Conservation (phyloP, 2,797 vertebrate genomes). For the Adelosebastes latens region DNA sequence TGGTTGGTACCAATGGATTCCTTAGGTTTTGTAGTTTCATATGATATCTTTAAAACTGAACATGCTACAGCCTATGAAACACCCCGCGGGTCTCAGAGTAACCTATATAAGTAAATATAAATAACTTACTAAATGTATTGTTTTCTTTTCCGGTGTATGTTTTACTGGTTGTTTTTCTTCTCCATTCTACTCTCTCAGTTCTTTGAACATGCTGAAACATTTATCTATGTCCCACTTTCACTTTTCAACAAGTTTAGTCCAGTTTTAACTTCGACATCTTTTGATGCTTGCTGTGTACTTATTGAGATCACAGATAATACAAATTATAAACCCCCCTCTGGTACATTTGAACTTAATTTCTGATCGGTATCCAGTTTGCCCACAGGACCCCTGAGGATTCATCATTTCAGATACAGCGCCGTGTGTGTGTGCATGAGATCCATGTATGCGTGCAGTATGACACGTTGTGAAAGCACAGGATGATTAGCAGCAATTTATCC, state of each 20-base stretch:
- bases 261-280: background rate
- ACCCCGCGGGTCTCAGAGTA: too few species aligned
- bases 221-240: background rate
- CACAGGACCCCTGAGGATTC: conserved; percentile 8
- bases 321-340: background rate
- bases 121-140: background rate
- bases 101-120: background rate
- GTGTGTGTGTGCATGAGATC: conserved; percentile 3
- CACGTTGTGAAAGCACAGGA: conserved; percentile 22
- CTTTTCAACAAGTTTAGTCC: background rate
- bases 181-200: background rate
- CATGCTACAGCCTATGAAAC: too few species aligned
- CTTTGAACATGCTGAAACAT: background rate
- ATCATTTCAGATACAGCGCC: background rate
- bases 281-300: background rate
- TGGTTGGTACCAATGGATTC: too few species aligned
- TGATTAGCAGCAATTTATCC: conserved; percentile 57
- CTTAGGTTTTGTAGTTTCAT: too few species aligned
- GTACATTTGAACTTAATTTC: conserved; percentile 9
- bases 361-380: conserved; percentile 35
- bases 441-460: conserved; percentile 15
- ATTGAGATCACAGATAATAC: conserved; percentile 11
- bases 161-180: background rate
- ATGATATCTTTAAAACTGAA: too few species aligned
- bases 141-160: background rate